Evolutionary conservation across 2,113 vertebrate genomes (phyloP), one percentile per base, ranked within the genome.

Genomic region (Triplophysa siluroides): DNA sequence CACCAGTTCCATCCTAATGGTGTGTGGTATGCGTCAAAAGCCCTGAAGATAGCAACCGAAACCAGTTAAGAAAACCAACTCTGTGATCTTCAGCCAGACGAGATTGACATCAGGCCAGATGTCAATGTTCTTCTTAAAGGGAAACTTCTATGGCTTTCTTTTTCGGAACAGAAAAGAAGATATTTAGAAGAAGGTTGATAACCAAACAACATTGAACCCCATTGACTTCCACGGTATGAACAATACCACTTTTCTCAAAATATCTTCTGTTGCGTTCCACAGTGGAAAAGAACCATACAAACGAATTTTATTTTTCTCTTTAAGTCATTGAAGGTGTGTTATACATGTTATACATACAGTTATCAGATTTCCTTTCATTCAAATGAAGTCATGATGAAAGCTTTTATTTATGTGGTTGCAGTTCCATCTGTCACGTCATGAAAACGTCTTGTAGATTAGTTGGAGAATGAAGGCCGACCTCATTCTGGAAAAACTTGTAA

Each of bases 1-100:
- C 41, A 56, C 81, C 74, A 18, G 83, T 84, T 84, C 12, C 23
- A 13, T 65, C 11, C 24, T 58, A 33, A 45, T 24, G 2, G 3
- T 56, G 0, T 41, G 6, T 50, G 41, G 41, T 33, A 64, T 76
- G 23, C 11, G 18, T 16, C 8, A 16, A 1, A 38, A 23, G 38
- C 3, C 11, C 14, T 47, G 2, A 19, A 75, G 61, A 62, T 47
- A 29, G 24, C 61, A 10, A 33, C 50, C 23, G 6, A 58, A 66
- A 68, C 68, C 54, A 43, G 62, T 79, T 43, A 11, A 10, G 11
- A 43, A 43, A 19, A 56, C 8, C 33, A 21, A 5, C 16, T 70
- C n/a, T 14, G 56, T 24, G 6, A 4, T 11, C 33, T 38, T 8
- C 10, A 45, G 10, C 41, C 10, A 43, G 10, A 43, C 8, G 8